These are phyloP conservation scores for Germaria angustata DNA, from an alignment of 2,888 invertebrate genomes.

Conservation along the genomic window DNA sequence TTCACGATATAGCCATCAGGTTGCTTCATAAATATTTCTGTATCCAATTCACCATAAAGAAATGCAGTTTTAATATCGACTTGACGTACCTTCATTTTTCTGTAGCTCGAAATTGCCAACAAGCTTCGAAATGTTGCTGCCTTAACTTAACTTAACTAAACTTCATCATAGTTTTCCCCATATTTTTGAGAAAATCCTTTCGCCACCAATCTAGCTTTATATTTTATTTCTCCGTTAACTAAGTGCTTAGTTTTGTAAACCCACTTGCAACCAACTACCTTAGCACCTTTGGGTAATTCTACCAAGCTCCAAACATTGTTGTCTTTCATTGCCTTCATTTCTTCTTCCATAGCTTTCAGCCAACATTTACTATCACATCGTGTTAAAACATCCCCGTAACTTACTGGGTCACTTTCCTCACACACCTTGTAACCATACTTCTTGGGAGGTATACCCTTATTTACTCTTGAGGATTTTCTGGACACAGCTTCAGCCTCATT, in stretches of 20 bases:
- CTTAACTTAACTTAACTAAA: too few relatives aligned
- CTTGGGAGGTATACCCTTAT: slow-evolving; percentile 10
- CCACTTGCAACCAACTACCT: slow-evolving; percentile 36
- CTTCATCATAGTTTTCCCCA: too few relatives aligned
- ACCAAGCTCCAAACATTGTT: slow-evolving; percentile 9
- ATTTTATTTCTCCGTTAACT: not conserved
- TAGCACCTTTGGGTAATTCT: not conserved
- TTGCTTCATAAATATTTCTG: too few relatives aligned
- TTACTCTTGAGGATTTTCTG: not conserved
- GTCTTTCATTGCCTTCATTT: slow-evolving; percentile 18
- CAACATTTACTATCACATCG: not conserved
- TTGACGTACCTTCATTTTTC: too few relatives aligned
- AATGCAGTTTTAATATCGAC: too few relatives aligned
- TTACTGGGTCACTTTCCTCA: slow-evolving; percentile 2
- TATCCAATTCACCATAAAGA: too few relatives aligned
- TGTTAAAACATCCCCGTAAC: slow-evolving; percentile 12
- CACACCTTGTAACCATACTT: slow-evolving; percentile 4
- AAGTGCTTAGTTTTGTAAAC: slow-evolving; percentile 23
- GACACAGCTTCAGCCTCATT: too few relatives aligned
- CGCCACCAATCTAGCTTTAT: slow-evolving; percentile 24
- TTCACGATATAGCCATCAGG: too few relatives aligned
- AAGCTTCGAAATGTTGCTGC: too few relatives aligned
- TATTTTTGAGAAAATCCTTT: slow-evolving; percentile 37
- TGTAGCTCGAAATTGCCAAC: too few relatives aligned
- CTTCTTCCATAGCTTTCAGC: slow-evolving; percentile 19